Evolutionary conservation across 2,797 vertebrate genomes (phyloP).

Genomic region (Schizothorax lantsangensis): DNA sequence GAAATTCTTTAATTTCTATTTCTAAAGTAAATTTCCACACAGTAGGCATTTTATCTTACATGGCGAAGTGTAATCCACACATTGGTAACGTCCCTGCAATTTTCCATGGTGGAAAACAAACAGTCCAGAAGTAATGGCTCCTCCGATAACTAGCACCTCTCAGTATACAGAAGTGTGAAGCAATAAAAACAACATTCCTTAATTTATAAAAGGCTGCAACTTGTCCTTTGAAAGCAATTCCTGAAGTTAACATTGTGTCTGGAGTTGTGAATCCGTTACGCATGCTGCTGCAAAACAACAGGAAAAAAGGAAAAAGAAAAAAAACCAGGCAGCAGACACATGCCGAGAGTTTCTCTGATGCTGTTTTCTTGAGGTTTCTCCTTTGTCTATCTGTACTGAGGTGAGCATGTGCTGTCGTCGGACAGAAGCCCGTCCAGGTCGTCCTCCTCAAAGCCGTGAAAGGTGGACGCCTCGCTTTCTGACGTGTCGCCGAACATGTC

Average conservation of each 20-base stretch:
- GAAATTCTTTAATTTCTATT: slow-evolving; percentile 24
- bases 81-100: slow-evolving; percentile 14
- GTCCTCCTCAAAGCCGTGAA: slow-evolving; percentile 93
- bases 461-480: slow-evolving; percentile 94
- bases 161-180: slow-evolving; percentile 43
- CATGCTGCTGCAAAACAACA: slow-evolving; percentile 37
- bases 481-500: slow-evolving; percentile 91
- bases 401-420: slow-evolving; percentile 78
- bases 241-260: slow-evolving; percentile 42
- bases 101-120: slow-evolving; percentile 26
- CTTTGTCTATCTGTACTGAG: slow-evolving; percentile 78
- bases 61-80: slow-evolving; percentile 35
- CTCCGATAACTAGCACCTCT: slow-evolving; percentile 41
- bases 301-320: slow-evolving; percentile 8
- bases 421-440: slow-evolving; percentile 88
- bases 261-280: slow-evolving; percentile 23
- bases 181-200: slow-evolving; percentile 52
- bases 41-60: slow-evolving; percentile 35
- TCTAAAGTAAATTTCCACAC: slow-evolving; percentile 37
- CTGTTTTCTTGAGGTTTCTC: slow-evolving; percentile 17
- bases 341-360: slow-evolving; percentile 22
- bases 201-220: slow-evolving; percentile 44
- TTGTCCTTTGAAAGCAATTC: slow-evolving; percentile 50
- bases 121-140: slow-evolving; percentile 40
- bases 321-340: slow-evolving; percentile 39